Base-by-base conservation (phyloP, 2,797 vertebrate genomes). In the Falco biarmicus region DNA sequence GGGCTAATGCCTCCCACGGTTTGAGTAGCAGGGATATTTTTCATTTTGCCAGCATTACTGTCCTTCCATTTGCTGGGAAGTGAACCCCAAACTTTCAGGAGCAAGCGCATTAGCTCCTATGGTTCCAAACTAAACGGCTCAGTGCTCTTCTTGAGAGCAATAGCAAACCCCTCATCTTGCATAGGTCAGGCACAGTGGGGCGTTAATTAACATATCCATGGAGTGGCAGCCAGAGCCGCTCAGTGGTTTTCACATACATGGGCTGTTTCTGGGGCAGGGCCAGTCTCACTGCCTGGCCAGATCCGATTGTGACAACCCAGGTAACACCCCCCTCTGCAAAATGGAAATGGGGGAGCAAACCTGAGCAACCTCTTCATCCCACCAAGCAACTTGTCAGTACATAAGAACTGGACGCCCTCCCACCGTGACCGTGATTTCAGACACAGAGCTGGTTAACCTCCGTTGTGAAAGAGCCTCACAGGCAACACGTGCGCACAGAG, bases 191-290 rank as follows among this genome's bases (percentile, higher is more conserved):
- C 89, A 69, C 37, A 10, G 50, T 1, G 0, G 79, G 47, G 13
- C 1, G 3, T 68, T 15, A 80, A 48, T 78, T 73, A 56, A 29
- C 24, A 32, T 3, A 26, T 2, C 66, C 51, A 11, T 2, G 11
- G 32, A 82, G 61, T 3, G 2, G 15, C 9, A 19, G 29, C 1
- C 32, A 50, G 60, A n/a, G 32, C 8, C 86, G 11, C 60, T n/a
- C 5, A 0, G n/a, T 41, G 34, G 26, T n/a, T 61, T 21, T n/a
- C n/a, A 41, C 18, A 17, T 13, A 21, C 4, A 3, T 47, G 0
- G 3, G 11, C 50, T 82, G 12, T 34, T 50, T 53, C 3, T 24
- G 34, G 64, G 37, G 53, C 56, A 51, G 75, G 48, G 43, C 15
- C 9, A 20, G 17, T 16, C 26, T 74, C 37, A 5, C 14, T 80